These are phyloP conservation scores for Pipa parva DNA, from an alignment of 2,113 vertebrate genomes.

Conservation along the genomic window DNA sequence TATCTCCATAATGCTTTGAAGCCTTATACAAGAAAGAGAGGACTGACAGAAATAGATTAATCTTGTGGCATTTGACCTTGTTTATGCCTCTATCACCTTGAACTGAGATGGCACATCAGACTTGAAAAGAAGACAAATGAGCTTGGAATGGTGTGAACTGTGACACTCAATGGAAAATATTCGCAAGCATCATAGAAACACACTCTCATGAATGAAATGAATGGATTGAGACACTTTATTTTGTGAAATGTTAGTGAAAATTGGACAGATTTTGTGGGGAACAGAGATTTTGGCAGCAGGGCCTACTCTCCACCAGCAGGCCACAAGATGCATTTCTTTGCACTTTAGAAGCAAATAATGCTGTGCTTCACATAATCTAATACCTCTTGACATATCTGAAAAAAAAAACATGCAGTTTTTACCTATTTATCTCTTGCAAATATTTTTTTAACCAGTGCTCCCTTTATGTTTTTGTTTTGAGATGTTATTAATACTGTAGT, in stretches of 20 bases:
- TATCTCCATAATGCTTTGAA: conserved; percentile 14
- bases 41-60: conserved; percentile 12
- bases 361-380: conserved; percentile 22
- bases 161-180: conserved; percentile 25
- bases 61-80: conserved; percentile 13
- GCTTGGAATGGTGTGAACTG: conserved; percentile 1
- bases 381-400: conserved; percentile 21
- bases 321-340: conserved; percentile 21
- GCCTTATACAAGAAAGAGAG: conserved; percentile 25
- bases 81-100: conserved; percentile 1
- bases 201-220: conserved; percentile 16
- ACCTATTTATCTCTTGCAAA: background rate
- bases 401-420: background rate
- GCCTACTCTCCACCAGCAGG: conserved; percentile 18
- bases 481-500: too few relatives aligned
- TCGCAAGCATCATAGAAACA: conserved; percentile 21
- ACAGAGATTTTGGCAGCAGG: background rate
- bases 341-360: conserved; percentile 39
- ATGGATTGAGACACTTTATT: conserved; percentile 18
- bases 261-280: conserved; percentile 15
- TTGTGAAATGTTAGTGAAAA: conserved; percentile 7
- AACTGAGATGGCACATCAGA: conserved; percentile 15
- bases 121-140: conserved; percentile 15
- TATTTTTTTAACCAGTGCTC: background rate
- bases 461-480: background rate